Percentiles rank a stretch among this genome's conserved stretches.
phyloP scores from a whole-genome alignment of 2,888 invertebrate genomes.

The Macropis europaea region DNA sequence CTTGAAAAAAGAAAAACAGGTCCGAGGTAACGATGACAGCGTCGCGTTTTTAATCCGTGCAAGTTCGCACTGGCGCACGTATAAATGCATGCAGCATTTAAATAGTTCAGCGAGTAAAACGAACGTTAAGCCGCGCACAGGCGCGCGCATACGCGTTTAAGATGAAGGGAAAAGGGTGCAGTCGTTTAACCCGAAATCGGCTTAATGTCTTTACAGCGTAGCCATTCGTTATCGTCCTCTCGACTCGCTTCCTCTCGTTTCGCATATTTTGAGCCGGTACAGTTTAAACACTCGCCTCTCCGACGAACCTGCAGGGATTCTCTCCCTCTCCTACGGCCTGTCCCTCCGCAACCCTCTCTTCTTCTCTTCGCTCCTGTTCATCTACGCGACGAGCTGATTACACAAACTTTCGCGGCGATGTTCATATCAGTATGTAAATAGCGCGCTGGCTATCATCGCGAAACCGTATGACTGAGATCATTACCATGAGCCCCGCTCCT shows the following conservation, averaged over 20 bases:
- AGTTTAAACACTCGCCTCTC: slow-evolving; percentile 16
- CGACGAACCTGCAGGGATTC: slow-evolving; percentile 10
- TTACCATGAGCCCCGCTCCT: slow-evolving; percentile 19
- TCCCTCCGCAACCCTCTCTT: no score
- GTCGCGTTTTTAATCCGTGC: neutral
- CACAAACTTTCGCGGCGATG: slow-evolving; percentile 50
- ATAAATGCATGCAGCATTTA: slow-evolving; percentile 15
- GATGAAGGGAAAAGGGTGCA: slow-evolving; percentile 16
- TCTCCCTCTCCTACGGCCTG: no score
- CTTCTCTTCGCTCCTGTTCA: neutral
- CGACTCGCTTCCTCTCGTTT: slow-evolving; percentile 12
- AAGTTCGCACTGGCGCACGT: neutral
- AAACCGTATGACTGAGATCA: slow-evolving; percentile 44
- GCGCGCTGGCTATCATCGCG: slow-evolving; percentile 29
- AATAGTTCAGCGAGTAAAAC: slow-evolving; percentile 55
- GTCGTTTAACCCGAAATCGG: slow-evolving; percentile 54
- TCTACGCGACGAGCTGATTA: slow-evolving; percentile 47
- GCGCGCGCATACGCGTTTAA: slow-evolving; percentile 28
- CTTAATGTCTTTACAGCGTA: slow-evolving; percentile 42
- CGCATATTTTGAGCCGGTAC: slow-evolving; percentile 46
- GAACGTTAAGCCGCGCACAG: slow-evolving; percentile 26
- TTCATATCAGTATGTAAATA: slow-evolving; percentile 63
- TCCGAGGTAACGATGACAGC: no score
- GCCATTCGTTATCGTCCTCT: slow-evolving; percentile 28
- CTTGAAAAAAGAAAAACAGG: no score